These are phyloP conservation scores for Tuta absoluta DNA, from an alignment of 2,888 invertebrate species.

Conservation along the genomic window DNA sequence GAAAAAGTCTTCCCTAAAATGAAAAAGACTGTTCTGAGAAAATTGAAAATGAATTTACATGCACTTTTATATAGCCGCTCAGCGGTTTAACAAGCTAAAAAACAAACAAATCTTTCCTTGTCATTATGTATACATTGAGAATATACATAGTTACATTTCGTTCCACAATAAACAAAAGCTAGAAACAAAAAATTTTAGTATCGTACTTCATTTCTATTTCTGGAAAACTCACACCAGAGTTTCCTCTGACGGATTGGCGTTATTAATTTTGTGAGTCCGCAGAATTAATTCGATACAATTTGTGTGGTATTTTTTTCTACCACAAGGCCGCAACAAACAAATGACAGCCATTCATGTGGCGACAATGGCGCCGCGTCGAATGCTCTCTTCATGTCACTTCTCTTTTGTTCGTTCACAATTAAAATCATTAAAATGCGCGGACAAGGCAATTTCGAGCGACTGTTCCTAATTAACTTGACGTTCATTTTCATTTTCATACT, in stretches of 20 bases:
- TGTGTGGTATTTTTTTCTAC: conserved; percentile 3
- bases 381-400: conserved; percentile 1
- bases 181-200: too few relatives aligned
- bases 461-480: conserved; percentile 6
- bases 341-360: conserved; percentile 8
- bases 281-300: conserved; percentile 1
- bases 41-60: too few relatives aligned
- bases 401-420: conserved; percentile 6
- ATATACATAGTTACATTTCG: too few relatives aligned
- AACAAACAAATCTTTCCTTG: too few relatives aligned
- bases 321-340: conserved; percentile 7
- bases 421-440: conserved; percentile 7
- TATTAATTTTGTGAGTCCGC: not conserved
- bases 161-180: not conserved
- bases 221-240: not conserved
- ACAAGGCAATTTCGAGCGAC: conserved; percentile 6
- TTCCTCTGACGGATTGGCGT: not conserved
- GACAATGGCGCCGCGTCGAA: not conserved
- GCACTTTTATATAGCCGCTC: too few relatives aligned
- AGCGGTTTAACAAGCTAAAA: too few relatives aligned
- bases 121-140: too few relatives aligned
- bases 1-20: too few relatives aligned
- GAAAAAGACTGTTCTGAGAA: too few relatives aligned
- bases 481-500: not conserved
- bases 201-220: not conserved